A percentile compares a stretch with the other conserved stretches of the same genome.
phyloP scores from a whole-genome alignment of 2,888 invertebrate genomes.

The Trachelus troglodyta region DNA sequence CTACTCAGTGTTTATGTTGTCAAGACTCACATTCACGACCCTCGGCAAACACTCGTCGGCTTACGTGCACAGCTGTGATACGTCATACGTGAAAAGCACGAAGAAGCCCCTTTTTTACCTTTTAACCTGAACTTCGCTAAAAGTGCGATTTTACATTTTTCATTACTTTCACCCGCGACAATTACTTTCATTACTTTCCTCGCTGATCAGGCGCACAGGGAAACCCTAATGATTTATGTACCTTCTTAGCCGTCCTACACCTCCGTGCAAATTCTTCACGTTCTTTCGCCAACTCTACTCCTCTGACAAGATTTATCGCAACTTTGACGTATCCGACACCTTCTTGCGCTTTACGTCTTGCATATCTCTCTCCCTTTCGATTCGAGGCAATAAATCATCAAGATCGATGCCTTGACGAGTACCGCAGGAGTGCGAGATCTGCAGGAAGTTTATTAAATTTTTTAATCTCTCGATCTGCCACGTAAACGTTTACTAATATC shows the following conservation, averaged over 20 bases:
- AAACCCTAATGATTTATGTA: background rate
- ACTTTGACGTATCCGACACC: background rate
- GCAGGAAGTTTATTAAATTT: too few species aligned
- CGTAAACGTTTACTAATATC: too few species aligned
- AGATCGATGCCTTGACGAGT: background rate
- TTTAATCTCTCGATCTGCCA: too few species aligned
- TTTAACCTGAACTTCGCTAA: slow-evolving; percentile 27
- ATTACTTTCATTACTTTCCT: background rate
- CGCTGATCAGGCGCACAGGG: background rate
- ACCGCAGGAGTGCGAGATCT: too few species aligned
- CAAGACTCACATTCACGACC: slow-evolving; percentile 24
- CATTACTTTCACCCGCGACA: background rate
- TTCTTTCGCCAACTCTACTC: background rate
- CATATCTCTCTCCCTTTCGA: background rate
- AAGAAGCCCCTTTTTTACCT: background rate
- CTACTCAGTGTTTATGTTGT: slow-evolving; percentile 22
- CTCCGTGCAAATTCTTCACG: background rate
- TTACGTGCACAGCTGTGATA: slow-evolving; percentile 28
- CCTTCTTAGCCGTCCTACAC: background rate
- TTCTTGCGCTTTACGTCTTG: background rate
- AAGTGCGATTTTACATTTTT: slow-evolving; percentile 14
- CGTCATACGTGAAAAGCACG: background rate
- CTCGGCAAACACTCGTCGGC: slow-evolving; percentile 38
- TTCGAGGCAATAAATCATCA: background rate
- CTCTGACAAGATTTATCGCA: background rate